Percentiles rank a stretch among this genome's conserved stretches.
Conservation (phyloP, 2,113 vertebrate species). For the Megaleporinus macrocephalus region DNA sequence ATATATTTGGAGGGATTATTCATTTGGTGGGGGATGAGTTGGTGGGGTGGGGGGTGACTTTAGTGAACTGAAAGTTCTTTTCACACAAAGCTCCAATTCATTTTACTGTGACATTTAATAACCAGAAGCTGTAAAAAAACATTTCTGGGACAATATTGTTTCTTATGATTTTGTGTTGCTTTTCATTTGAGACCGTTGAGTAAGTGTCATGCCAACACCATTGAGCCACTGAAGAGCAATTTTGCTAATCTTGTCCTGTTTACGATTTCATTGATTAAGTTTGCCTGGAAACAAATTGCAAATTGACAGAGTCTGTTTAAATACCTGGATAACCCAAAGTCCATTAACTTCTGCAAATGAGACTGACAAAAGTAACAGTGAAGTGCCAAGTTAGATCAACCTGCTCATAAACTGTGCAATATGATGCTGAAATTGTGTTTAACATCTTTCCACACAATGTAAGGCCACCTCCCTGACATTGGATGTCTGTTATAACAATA, state of each 20-base stretch:
- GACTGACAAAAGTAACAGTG: background rate
- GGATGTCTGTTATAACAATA: too few species aligned
- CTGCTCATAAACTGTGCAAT: background rate
- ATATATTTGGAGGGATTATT: background rate
- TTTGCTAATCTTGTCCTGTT: slow-evolving; percentile 5
- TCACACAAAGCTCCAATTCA: too few species aligned
- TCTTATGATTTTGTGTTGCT: background rate
- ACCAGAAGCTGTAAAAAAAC: too few species aligned
- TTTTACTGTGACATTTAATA: too few species aligned
- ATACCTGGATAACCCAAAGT: slow-evolving; percentile 40
- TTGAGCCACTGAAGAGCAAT: background rate
- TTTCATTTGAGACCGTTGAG: background rate
- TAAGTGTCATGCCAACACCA: background rate
- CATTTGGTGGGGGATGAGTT: too few species aligned
- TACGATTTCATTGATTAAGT: background rate
- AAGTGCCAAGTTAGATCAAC: background rate
- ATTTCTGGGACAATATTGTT: background rate
- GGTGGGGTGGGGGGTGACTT: too few species aligned
- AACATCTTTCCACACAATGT: background rate
- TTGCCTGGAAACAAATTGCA: slow-evolving; percentile 8
- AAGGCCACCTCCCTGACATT: background rate
- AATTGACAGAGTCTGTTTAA: slow-evolving; percentile 18
- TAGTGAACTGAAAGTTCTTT: too few species aligned
- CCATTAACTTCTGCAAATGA: slow-evolving; percentile 1
- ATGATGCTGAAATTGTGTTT: background rate